Base-by-base conservation (phyloP, 2,113 vertebrate species). In the Micromys minutus region DNA sequence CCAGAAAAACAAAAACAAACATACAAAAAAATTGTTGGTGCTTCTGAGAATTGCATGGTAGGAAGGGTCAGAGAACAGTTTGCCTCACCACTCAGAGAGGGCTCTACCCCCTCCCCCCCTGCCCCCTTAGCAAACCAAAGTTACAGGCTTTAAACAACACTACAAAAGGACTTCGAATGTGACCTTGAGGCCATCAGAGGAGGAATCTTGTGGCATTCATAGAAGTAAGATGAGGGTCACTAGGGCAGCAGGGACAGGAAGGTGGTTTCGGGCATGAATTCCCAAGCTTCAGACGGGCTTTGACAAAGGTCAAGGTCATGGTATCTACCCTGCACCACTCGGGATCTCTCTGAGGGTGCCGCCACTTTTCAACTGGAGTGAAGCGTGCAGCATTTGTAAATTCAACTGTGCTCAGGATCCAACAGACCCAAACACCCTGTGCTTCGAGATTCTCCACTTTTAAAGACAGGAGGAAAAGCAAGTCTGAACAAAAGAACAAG, bases 231-330 rank as follows among this genome's bases (percentile, higher is more conserved):
- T 0, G 34, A 71, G n/a, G 22, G n/a, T 79, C 7, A 9, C 47
- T 74, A 69, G 26, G 29, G 19, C 9, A 34, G 42, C 50, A 61
- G 57, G 21, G 69, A 93, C 17, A 79, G 74, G 63, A 94, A 69
- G 52, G 63, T n/a, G 61, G 22, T 47, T 8, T 47, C 50, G 29
- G 21, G 29, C 6, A 3, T 45, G 67, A 86, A 42, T 91, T 74
- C 55, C 72, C 34, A 72, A 90, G 61, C 42, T 83, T 89, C 94
- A 81, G 36, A 89, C 36, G 90, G 26, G 5, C 71, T 92, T 96
- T 87, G 36, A 87, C 83, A 79, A 90, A 77, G 79, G 65, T 39
- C 72, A 26, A 77, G 84, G 72, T 39, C 72, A 47, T 59, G 45
- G 13, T 22, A 59, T 80, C 55, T 89, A 84, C 74, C 55, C 79